Percentiles rank a stretch among this genome's conserved stretches.
Evolutionary conservation across 2,797 vertebrate genomes (phyloP).

Genomic region (Silurus lanzhouensis): DNA sequence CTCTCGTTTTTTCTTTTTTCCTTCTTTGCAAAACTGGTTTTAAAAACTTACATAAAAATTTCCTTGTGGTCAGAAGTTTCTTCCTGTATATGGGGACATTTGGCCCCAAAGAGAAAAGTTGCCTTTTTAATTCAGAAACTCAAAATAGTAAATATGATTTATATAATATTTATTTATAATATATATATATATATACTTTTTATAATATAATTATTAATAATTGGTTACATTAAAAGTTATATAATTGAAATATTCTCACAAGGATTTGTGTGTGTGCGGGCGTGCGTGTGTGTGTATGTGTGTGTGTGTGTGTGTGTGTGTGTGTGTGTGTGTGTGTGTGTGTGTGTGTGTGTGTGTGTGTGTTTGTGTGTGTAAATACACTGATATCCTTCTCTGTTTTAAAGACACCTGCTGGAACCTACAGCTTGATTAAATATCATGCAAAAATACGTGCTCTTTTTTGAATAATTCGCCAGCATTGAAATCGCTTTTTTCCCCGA

Average conservation of each 20-base stretch:
- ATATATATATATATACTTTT: no score
- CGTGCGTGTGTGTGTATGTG: background rate
- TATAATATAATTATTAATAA: background rate
- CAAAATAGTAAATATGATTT: background rate
- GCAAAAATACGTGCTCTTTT: background rate
- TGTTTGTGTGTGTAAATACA: no score
- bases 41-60: background rate
- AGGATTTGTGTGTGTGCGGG: background rate
- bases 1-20: background rate
- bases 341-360: no score
- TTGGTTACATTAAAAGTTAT: background rate
- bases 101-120: background rate
- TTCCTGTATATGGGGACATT: background rate
- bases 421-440: background rate
- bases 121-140: background rate
- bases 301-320: no score
- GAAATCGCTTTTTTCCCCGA: background rate
- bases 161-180: no score
- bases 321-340: no score
- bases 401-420: background rate
- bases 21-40: background rate
- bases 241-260: background rate
- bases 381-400: background rate
- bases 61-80: background rate
- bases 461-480: background rate